Base-by-base conservation (phyloP, 2,888 invertebrate species). In the Galerucella calmariensis region DNA sequence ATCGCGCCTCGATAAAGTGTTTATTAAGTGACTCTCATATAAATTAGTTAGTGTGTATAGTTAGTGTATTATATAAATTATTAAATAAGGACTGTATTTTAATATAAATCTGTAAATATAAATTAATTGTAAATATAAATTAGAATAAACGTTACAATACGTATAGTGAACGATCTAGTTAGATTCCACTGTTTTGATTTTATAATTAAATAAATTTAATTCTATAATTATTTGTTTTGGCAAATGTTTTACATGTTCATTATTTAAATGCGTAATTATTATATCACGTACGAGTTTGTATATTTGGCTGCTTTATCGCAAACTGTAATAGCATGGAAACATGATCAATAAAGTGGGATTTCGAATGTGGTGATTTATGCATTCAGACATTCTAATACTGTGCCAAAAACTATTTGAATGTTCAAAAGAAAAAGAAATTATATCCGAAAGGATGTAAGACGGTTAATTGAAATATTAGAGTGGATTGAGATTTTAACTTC, bases 221-320 rank as follows among this genome's bases (percentile, higher is more conserved):
- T 53, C 53, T 53, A 53, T 53, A 53, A 53, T 61, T 61, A 35
- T 24, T 61, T 61, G 10, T 12, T 61, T 61, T 61, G 35, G 61
- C 24, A 61, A 61, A 24, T 27, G 12, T 27, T 61, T 61, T 14
- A 61, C 61, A n/a, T 5, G 35, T 11, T 27, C 24, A 53, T 53
- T n/a, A 53, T 53, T 14, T 8, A 8, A 53, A 53, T 53, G 53
- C 53, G 53, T 53, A n/a, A 53, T 53, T 16, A 53, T 53, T n/a
- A 16, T n/a, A 53, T 53, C 53, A 53, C 4, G 14, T 53, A n/a
- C 53, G 48, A 53, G n/a, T 53, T 53, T 53, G 53, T 53, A 53
- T 53, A 53, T 53, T 53, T 53, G 53, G 53, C 53, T 53, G 12
- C n/a, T 53, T 8, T 53, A 53, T n/a, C n/a, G 14, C 16, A 16